These are phyloP conservation scores for cat (Felis catus) DNA, from an alignment of 2,113 vertebrate genomes.

Conservation along the genomic window DNA sequence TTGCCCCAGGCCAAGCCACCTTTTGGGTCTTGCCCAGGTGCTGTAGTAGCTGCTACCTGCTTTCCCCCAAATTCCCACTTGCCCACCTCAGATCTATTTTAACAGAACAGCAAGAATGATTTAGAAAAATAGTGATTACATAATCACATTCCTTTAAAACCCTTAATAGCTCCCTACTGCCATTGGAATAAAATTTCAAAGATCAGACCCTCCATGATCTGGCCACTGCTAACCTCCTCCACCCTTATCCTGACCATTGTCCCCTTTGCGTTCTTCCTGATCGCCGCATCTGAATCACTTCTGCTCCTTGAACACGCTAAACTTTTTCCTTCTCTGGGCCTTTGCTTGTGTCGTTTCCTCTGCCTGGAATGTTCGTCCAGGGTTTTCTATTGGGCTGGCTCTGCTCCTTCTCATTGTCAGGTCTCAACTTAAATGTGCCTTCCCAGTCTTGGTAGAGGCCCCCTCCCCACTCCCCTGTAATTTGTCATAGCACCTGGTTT, in stretches of 20 bases:
- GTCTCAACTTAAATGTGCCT: background rate
- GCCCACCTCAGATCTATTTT: slow-evolving; percentile 12
- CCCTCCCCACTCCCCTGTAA: background rate
- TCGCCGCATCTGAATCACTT: background rate
- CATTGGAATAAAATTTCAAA: background rate
- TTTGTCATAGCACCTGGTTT: background rate
- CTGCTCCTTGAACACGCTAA: background rate
- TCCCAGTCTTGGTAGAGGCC: background rate
- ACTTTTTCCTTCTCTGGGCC: background rate
- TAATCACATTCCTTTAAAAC: background rate
- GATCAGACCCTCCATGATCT: background rate
- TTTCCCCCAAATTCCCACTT: background rate
- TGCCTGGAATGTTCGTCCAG: background rate
- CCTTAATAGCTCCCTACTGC: background rate
- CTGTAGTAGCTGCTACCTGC: background rate
- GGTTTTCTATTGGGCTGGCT: background rate
- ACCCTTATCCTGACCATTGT: background rate
- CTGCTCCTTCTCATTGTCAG: background rate
- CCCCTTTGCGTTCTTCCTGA: background rate
- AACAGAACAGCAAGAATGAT: background rate
- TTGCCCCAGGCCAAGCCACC: background rate
- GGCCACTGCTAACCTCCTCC: background rate
- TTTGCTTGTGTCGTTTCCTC: background rate
- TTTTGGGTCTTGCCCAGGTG: background rate
- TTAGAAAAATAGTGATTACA: slow-evolving; percentile 13